phyloP scores from a whole-genome alignment of 2,888 invertebrate genomes.

The Acanthococcus lagerstroemiae region DNA sequence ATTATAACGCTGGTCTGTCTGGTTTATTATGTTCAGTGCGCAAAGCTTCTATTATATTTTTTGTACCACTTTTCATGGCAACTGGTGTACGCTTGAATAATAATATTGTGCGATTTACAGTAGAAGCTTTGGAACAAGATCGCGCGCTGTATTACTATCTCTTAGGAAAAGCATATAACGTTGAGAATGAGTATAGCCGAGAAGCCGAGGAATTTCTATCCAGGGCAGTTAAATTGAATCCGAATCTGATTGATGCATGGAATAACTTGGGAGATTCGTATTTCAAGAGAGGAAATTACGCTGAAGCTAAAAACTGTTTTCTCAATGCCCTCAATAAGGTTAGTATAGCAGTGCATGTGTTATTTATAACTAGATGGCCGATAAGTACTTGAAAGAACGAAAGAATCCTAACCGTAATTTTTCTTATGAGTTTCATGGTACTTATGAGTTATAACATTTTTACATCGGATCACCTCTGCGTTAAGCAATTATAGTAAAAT shows the following conservation, averaged over 20 bases:
- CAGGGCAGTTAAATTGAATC: conserved; percentile 74
- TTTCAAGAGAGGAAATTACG: conserved; percentile 73
- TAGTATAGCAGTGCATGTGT: conserved; percentile 41
- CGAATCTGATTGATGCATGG: conserved; percentile 71
- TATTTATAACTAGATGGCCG: background rate
- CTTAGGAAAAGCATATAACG: conserved; percentile 65
- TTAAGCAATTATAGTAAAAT: too few relatives aligned
- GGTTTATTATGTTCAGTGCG: too few relatives aligned
- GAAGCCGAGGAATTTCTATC: conserved; percentile 61
- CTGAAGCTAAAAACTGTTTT: conserved; percentile 73
- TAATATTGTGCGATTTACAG: conserved; percentile 8
- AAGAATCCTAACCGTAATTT: too few relatives aligned
- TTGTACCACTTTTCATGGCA: too few relatives aligned
- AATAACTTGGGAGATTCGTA: conserved; percentile 81
- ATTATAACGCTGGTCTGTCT: too few relatives aligned
- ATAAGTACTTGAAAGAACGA: too few relatives aligned
- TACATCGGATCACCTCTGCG: too few relatives aligned
- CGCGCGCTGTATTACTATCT: conserved; percentile 57
- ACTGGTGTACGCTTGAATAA: background rate
- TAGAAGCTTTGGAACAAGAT: conserved; percentile 38
- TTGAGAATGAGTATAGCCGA: conserved; percentile 54
- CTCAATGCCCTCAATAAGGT: conserved; percentile 64
- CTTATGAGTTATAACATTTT: too few relatives aligned
- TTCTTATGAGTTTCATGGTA: too few relatives aligned
- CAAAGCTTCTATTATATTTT: too few relatives aligned